Percentiles rank a stretch among this genome's conserved stretches.
Conservation (phyloP, 2,113 vertebrate species). For the Rhinogobius similis region DNA sequence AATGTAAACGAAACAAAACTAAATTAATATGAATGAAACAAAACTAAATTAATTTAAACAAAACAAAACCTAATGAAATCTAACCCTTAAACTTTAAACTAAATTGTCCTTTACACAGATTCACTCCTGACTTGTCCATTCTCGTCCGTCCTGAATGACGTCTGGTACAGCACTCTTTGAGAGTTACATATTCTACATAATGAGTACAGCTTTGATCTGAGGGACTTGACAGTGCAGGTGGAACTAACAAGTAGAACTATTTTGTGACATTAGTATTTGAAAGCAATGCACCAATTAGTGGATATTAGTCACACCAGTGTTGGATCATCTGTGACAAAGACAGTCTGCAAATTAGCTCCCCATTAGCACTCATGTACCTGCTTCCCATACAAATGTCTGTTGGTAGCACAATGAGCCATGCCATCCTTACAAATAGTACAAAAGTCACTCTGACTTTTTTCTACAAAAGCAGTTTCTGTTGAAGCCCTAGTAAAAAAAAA, state of each 20-base stretch:
- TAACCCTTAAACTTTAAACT: too few species aligned
- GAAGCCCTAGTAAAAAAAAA: slow-evolving; percentile 11
- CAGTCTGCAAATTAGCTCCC: neutral
- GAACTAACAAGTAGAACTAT: neutral
- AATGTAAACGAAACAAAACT: too few species aligned
- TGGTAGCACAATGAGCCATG: neutral
- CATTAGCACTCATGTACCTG: neutral
- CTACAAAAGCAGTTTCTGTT: slow-evolving; percentile 2
- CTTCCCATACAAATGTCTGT: slow-evolving; percentile 1
- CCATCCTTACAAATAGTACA: neutral
- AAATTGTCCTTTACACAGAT: too few species aligned
- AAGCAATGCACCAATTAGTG: slow-evolving; percentile 8
- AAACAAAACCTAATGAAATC: too few species aligned
- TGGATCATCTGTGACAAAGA: slow-evolving; percentile 7
- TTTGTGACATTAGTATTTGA: slow-evolving; percentile 3
- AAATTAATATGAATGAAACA: too few species aligned
- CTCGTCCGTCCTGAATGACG: too few species aligned
- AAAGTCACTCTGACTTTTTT: neutral
- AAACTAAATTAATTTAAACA: too few species aligned
- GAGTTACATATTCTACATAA: neutral
- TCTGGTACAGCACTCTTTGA: too few species aligned
- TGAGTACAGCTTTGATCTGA: neutral
- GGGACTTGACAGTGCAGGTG: neutral
- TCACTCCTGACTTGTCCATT: too few species aligned
- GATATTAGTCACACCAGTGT: slow-evolving; percentile 8